Evolutionary conservation across 2,888 invertebrate species (phyloP), one percentile per base, ranked within the genome.

Genomic region (Baronia brevicornis): DNA sequence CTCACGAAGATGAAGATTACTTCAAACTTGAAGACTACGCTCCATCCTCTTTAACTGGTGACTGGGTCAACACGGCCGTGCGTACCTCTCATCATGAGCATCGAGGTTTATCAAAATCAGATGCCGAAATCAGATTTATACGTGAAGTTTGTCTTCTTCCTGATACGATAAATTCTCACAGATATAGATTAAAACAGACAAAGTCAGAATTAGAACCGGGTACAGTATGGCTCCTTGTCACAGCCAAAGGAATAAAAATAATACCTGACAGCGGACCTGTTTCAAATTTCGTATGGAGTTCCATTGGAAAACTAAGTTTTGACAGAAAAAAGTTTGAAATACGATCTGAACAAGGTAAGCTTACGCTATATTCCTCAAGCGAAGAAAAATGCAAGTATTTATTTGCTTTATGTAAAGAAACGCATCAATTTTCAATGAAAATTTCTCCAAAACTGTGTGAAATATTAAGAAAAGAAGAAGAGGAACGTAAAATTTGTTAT

Each of bases 291-390:
- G 89, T 95, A 36, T 98, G 98, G 98, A 94, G 95, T 56, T 94
- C 95, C 52, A 98, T 98, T 43, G 95, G 94, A 43, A 97, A 97
- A 79, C 84, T 98, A 8, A 94, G 94, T 69, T 98, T 97, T 72
- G 97, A 98, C 88, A 90, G 96, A 60, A 97, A 97, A 79, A 98
- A 97, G 77, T 97, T 98, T 75, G 97, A 97, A 80, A 96, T 98
- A 54, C 90, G 95, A 41, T 94, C 95, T 5, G 92, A 94, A 35
- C 95, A 95, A 58, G 92, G 91, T 52, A 93, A 93, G 64, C 90
- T 95, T 46, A 94, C 94, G 1, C 88, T 97, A 43, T 98, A 94
- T 75, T 94, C 97, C 2, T 91, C 91, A 32, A 94, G 92, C 64
- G 98, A 98, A 74, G 95, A 95, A 63, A 96, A 97, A 75, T 96